Conservation (phyloP, 2,113 vertebrate genomes). For the Neopipo cinnamomea region DNA sequence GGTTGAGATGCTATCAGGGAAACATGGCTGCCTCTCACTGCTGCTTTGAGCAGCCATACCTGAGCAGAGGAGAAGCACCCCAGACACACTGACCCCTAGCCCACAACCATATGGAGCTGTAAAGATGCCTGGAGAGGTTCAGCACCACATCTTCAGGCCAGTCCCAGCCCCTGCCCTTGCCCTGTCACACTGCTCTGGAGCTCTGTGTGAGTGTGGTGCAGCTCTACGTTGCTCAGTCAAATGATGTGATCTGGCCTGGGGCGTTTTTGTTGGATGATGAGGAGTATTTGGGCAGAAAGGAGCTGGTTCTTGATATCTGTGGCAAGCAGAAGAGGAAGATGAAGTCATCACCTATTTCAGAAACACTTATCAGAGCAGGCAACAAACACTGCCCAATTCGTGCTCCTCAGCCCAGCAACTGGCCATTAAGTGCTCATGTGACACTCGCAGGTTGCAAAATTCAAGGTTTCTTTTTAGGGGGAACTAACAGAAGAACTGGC, state of each 20-base stretch:
- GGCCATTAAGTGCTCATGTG: rapidly evolving
- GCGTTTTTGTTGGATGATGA: neutral
- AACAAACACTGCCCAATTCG: neutral
- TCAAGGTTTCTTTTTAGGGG: neutral
- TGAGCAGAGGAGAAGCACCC: neutral
- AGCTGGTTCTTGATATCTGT: neutral
- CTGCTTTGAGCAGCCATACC: neutral
- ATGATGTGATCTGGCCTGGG: neutral
- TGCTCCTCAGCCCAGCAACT: neutral
- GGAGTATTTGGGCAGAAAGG: neutral
- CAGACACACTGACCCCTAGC: neutral
- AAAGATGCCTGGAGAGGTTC: neutral
- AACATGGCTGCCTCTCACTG: neutral
- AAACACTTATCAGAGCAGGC: neutral
- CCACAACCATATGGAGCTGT: neutral
- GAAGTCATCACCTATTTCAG: conserved; percentile 27
- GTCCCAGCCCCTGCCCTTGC: neutral
- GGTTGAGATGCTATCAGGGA: neutral
- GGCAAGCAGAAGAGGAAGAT: neutral
- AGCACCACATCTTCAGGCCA: neutral
- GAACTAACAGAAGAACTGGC: neutral
- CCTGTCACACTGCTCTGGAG: neutral
- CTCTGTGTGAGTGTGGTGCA: rapidly evolving
- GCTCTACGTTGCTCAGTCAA: neutral
- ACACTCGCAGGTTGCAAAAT: neutral